A percentile compares a stretch with the other conserved stretches of the same genome.
Evolutionary conservation across 2,797 vertebrate species (phyloP).

Genomic region (Sebastes variabilis): DNA sequence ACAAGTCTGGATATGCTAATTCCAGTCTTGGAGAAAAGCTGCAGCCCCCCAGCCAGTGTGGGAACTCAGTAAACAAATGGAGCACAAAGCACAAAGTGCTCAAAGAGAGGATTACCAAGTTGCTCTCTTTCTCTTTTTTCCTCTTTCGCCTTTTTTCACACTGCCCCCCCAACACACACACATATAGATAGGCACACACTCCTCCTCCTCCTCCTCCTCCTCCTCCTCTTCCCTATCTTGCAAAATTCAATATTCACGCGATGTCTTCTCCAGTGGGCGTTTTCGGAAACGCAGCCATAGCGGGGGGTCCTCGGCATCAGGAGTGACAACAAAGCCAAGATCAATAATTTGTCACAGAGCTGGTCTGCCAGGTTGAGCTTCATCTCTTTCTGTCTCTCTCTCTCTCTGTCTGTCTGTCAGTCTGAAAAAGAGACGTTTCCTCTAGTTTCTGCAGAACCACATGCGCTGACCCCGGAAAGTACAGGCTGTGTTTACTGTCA

Average conservation of each 20-base stretch:
- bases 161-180: neutral
- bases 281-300: conserved; percentile 41
- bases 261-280: conserved; percentile 49
- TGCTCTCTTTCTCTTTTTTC: conserved; percentile 31
- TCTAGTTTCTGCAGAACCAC: conserved; percentile 37
- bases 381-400: conserved; percentile 5
- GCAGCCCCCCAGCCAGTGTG: conserved; percentile 57
- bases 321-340: conserved; percentile 54
- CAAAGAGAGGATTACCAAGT: conserved; percentile 71
- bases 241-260: conserved; percentile 53
- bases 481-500: conserved; percentile 55
- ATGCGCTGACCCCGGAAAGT: conserved; percentile 37
- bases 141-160: conserved; percentile 29
- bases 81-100: conserved; percentile 62
- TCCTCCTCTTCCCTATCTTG: conserved; percentile 1
- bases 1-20: conserved; percentile 56
- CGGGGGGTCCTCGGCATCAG: conserved; percentile 47
- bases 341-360: conserved; percentile 72
- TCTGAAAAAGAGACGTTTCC: conserved; percentile 39
- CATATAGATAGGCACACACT: neutral
- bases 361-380: conserved; percentile 36
- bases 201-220: neutral
- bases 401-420: neutral
- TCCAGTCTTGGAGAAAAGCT: conserved; percentile 54
- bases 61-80: conserved; percentile 70